Percentiles rank a stretch among this genome's conserved stretches.
Conservation (phyloP, 2,888 invertebrate genomes). For the Eulithis prunata region DNA sequence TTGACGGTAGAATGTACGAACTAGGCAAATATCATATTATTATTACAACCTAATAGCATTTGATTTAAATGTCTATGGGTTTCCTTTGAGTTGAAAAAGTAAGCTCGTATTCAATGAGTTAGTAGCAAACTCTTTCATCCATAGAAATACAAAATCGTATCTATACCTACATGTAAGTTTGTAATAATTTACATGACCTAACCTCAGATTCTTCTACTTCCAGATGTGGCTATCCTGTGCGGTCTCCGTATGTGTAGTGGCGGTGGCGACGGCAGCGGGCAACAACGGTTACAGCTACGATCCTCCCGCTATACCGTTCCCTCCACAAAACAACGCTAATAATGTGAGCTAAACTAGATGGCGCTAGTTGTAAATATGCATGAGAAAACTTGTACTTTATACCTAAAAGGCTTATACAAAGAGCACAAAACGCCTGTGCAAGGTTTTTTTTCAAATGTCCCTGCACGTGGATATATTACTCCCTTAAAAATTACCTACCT, state of each 20-base stretch:
- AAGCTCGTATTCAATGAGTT: too few relatives aligned
- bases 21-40: slow-evolving; percentile 5
- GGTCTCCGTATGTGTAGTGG: slow-evolving; percentile 73
- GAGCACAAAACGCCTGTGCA: too few relatives aligned
- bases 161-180: too few relatives aligned
- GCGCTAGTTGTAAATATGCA: slow-evolving; percentile 3
- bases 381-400: too few relatives aligned
- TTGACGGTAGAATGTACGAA: slow-evolving; percentile 6
- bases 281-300: slow-evolving; percentile 90
- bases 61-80: neutral
- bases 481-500: too few relatives aligned
- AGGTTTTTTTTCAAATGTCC: too few relatives aligned
- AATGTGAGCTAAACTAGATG: slow-evolving; percentile 48
- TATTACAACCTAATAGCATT: slow-evolving; percentile 4
- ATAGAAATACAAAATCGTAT: too few relatives aligned
- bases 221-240: slow-evolving; percentile 82
- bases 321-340: slow-evolving; percentile 61
- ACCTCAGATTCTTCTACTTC: slow-evolving; percentile 42
- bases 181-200: neutral
- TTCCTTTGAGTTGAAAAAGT: too few relatives aligned
- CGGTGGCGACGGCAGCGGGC: slow-evolving; percentile 86
- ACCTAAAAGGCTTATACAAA: too few relatives aligned
- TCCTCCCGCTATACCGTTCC: slow-evolving; percentile 86
- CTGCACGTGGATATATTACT: too few relatives aligned
- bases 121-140: too few relatives aligned